phyloP scores from a whole-genome alignment of 2,888 invertebrate species.

The Tachina fera region DNA sequence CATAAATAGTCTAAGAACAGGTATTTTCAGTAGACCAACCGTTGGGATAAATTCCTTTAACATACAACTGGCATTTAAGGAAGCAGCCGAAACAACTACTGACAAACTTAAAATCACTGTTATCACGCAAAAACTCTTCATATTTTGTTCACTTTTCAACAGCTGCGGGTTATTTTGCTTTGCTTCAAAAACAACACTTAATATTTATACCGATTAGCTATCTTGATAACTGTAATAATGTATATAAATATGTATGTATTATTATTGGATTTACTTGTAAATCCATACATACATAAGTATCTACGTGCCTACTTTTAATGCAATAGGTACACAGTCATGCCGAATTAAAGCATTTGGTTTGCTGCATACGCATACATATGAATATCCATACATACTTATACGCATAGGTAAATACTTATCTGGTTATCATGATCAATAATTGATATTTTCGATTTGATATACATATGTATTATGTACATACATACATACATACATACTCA shows the following conservation, averaged over 20 bases:
- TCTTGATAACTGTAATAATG: constrained; percentile 4
- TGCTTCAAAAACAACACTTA: not conserved
- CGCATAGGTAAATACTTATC: not conserved
- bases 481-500: too few relatives aligned
- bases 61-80: constrained; percentile 1
- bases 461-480: too few relatives aligned
- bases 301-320: not conserved
- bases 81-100: not conserved
- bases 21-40: constrained; percentile 25
- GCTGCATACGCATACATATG: not conserved
- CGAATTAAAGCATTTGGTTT: not conserved
- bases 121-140: constrained; percentile 23
- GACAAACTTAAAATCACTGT: constrained; percentile 9
- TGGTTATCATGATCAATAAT: not conserved
- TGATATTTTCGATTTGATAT: not conserved
- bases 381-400: too few relatives aligned
- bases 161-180: not conserved
- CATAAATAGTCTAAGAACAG: not conserved
- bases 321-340: not conserved
- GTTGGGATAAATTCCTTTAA: constrained; percentile 43
- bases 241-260: not conserved
- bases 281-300: not conserved
- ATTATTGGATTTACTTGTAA: too few relatives aligned
- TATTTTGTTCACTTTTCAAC: not conserved
- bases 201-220: constrained; percentile 35